Conservation (phyloP, 2,113 vertebrate genomes). For the Gracilinanus agilis region DNA sequence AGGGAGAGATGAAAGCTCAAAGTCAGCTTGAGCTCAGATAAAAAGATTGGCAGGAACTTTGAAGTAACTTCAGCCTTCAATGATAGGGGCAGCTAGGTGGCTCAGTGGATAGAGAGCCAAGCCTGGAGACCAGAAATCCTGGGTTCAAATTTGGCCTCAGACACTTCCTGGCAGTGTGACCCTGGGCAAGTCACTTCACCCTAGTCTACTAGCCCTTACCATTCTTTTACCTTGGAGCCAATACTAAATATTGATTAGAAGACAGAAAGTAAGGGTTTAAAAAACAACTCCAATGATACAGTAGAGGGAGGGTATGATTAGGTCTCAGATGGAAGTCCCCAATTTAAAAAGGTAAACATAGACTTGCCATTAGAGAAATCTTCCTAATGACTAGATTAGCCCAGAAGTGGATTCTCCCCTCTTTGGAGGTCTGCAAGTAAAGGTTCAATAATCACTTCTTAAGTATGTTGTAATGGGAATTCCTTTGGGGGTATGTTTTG, state of each 20-base stretch:
- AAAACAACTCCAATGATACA: background rate
- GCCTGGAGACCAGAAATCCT: too few species aligned
- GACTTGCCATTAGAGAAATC: background rate
- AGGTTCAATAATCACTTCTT: background rate
- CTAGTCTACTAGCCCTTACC: too few species aligned
- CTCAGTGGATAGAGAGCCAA: too few species aligned
- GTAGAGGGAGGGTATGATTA: background rate
- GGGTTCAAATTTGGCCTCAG: too few species aligned
- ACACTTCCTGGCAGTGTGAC: too few species aligned
- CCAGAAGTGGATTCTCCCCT: background rate
- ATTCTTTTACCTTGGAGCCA: too few species aligned
- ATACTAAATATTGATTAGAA: too few species aligned
- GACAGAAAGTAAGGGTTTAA: too few species aligned
- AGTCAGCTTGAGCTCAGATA: background rate
- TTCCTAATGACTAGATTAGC: background rate
- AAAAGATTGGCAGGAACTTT: background rate
- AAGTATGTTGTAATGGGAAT: background rate
- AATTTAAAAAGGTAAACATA: background rate
- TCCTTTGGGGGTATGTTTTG: background rate
- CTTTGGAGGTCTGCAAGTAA: background rate
- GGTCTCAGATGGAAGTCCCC: background rate
- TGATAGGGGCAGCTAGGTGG: too few species aligned
- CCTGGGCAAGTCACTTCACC: too few species aligned
- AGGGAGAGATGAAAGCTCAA: background rate
- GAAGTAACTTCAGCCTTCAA: background rate